Evolutionary conservation across 2,888 invertebrate species (phyloP).

Genomic region (Synanthedon myopaeformis): DNA sequence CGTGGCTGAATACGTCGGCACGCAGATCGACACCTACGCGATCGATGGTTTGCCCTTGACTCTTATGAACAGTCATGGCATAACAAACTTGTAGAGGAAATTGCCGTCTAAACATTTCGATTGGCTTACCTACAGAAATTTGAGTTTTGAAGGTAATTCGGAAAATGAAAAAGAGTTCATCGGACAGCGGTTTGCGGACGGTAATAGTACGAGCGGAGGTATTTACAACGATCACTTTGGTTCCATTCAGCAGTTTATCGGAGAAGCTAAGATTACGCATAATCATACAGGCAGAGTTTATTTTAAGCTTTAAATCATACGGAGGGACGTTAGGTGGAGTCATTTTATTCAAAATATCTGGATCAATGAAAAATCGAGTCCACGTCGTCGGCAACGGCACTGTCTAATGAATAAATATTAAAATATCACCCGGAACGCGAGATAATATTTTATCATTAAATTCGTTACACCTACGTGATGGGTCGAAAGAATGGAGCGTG

Average conservation of each 20-base stretch:
- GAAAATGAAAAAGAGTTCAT: slow-evolving; percentile 4
- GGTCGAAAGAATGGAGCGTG: not conserved
- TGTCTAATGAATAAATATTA: too few relatives aligned
- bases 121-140: not conserved
- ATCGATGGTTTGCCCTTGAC: slow-evolving; percentile 6
- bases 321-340: not conserved
- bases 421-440: too few relatives aligned
- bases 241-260: slow-evolving; percentile 7
- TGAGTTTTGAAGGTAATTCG: slow-evolving; percentile 1
- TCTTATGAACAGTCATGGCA: slow-evolving; percentile 8
- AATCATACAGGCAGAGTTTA: slow-evolving; percentile 5
- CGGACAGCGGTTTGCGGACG: slow-evolving; percentile 3
- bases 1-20: slow-evolving; percentile 6
- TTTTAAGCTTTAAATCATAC: slow-evolving; percentile 3
- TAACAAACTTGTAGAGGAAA: slow-evolving; percentile 7
- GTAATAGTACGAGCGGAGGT: slow-evolving; percentile 4
- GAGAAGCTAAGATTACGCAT: slow-evolving; percentile 7
- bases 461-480: not conserved
- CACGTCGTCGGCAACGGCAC: not conserved
- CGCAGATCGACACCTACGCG: slow-evolving; percentile 6
- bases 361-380: too few relatives aligned
- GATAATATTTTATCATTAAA: too few relatives aligned
- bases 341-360: too few relatives aligned
- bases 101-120: slow-evolving; percentile 6
- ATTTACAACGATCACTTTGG: slow-evolving; percentile 5